phyloP scores from a whole-genome alignment of 2,113 vertebrate genomes.

The Podocnemis expansa region DNA sequence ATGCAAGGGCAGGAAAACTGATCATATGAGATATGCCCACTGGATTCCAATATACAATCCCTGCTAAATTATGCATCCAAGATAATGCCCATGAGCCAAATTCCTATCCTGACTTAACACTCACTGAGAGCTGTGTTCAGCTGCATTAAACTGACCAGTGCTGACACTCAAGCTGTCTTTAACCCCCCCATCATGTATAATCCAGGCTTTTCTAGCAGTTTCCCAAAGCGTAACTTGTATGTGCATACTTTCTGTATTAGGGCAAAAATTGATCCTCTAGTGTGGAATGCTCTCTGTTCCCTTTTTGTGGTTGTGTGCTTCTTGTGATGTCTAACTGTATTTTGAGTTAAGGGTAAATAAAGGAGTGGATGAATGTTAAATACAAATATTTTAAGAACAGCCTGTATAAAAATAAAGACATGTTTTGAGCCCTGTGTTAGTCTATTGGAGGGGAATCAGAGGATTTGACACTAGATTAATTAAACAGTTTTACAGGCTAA shows the following conservation, averaged over 20 bases:
- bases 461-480: conserved; percentile 58
- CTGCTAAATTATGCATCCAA: not conserved
- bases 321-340: conserved; percentile 25
- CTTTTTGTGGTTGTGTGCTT: not conserved
- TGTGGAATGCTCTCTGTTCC: conserved; percentile 8
- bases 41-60: not conserved
- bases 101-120: not conserved
- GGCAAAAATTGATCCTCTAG: conserved; percentile 17
- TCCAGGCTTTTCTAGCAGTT: not conserved
- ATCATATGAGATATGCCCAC: not conserved
- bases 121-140: not conserved
- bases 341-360: conserved; percentile 30
- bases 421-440: conserved; percentile 13
- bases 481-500: conserved; percentile 53
- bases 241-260: not conserved
- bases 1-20: not conserved
- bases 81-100: not conserved
- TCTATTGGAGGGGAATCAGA: conserved; percentile 55
- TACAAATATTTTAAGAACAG: conserved; percentile 17
- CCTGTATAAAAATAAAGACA: not conserved
- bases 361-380: conserved; percentile 17
- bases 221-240: not conserved
- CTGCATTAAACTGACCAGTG: not conserved
- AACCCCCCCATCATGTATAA: not conserved
- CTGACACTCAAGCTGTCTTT: not conserved